phyloP scores from a whole-genome alignment of 37 sponge, comb jelly and placozoan species.

The Haliclona indistincta region DNA sequence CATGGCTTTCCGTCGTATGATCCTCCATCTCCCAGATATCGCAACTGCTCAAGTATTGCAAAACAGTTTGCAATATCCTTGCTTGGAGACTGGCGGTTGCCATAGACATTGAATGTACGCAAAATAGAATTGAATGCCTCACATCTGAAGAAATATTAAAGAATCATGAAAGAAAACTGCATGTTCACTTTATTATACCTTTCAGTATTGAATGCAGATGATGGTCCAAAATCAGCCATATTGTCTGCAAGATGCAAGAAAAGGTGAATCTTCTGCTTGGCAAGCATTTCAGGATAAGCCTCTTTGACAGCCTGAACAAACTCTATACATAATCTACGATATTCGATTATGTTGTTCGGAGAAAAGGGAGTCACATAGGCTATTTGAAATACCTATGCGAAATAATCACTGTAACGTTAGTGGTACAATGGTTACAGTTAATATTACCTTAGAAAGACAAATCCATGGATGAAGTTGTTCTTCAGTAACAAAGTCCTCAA shows the following conservation, averaged over 20 bases:
- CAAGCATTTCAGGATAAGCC: not conserved
- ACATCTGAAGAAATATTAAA: not conserved
- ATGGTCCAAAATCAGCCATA: constrained; percentile 47
- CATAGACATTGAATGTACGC: not conserved
- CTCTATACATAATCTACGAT: not conserved
- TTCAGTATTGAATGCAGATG: constrained; percentile 42
- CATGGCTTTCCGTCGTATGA: not conserved
- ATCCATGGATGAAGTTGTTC: not conserved
- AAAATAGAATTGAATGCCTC: constrained; percentile 1
- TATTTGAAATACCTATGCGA: constrained; percentile 27
- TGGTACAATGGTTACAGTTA: not conserved
- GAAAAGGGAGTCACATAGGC: constrained; percentile 15
- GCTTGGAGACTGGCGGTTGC: constrained; percentile 6
- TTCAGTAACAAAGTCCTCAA: not conserved
- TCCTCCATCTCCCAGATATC: not conserved
- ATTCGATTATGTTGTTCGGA: not conserved
- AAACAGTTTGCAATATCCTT: constrained; percentile 1
- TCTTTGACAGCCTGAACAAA: constrained; percentile 25
- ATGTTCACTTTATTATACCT: constrained; percentile 25
- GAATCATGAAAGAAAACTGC: not conserved
- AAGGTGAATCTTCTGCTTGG: constrained; percentile 40
- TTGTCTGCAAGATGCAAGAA: constrained; percentile 41
- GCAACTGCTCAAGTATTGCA: not conserved
- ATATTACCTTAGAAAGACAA: not conserved
- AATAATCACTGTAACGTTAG: not conserved